Evolutionary conservation across 2,797 vertebrate genomes (phyloP), one percentile per base, ranked within the genome.

Genomic region (Sebastes wilsoni): DNA sequence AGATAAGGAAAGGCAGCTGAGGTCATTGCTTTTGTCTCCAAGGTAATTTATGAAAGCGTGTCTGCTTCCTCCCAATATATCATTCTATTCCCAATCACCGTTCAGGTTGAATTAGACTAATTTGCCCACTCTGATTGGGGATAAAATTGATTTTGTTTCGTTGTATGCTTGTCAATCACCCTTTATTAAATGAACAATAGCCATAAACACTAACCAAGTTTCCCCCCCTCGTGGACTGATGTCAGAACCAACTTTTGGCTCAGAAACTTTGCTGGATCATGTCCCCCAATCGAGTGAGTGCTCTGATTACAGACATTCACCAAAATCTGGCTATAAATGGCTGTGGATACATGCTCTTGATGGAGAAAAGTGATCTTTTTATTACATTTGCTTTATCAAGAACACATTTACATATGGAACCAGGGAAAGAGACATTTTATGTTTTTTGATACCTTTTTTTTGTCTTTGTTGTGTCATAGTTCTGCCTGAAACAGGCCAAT

Each of bases 71-170:
- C 18, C 25, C 78, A 22, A n/a, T 49, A 73, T 79, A 66, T 88
- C 87, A 81, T 75, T 64, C 71, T 77, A 18, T 86, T 84, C 81
- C 66, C 84, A 83, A 74, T 89, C 86, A 85, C 59, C 72, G 76
- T 88, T 90, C 84, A 60, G 42, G 85, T 87, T 82, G 70, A 88
- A 91, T 93, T 88, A 90, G 58, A 68, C 83, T 88, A 79, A 88
- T 82, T 79, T 84, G 55, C 54, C 71, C 28, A n/a, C 69, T 68
- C 71, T 90, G 88, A 88, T 87, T 87, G 77, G 70, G 65, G 72
- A 83, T 86, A 81, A 88, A 49, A 92, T 90, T 79, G 81, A 89
- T 79, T 81, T 52, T 0, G 20, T 52, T 52, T 75, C 3, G 75
- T 84, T 84, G 82, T 67, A 74, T 80, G 89, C 76, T 75, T 88